These are phyloP conservation scores for Lydus trimaculatus DNA, from an alignment of 2,888 invertebrate genomes.

Conservation along the genomic window DNA sequence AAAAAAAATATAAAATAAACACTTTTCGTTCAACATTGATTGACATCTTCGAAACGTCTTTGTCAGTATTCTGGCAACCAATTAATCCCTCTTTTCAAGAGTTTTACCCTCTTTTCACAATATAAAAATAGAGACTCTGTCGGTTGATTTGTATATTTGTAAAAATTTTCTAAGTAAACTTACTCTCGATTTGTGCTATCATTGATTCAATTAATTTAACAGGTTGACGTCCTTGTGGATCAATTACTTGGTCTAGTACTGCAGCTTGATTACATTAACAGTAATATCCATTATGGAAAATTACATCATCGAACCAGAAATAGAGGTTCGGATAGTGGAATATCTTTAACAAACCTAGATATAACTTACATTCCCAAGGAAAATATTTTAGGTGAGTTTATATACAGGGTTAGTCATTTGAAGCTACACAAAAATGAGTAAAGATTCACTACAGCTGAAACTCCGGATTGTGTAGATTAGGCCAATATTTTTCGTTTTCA, in stretches of 20 bases:
- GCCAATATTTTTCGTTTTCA: too few relatives aligned
- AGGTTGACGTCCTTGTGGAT: slow-evolving; percentile 43
- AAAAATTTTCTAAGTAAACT: neutral
- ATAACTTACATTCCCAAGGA: slow-evolving; percentile 44
- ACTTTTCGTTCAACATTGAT: neutral
- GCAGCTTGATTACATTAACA: slow-evolving; percentile 40
- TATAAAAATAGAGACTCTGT: neutral
- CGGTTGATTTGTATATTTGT: neutral
- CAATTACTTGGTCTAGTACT: slow-evolving; percentile 45
- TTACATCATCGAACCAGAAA: slow-evolving; percentile 36
- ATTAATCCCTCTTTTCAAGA: neutral
- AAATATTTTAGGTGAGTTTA: slow-evolving; percentile 47
- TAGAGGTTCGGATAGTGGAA: slow-evolving; percentile 41
- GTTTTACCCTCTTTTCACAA: neutral
- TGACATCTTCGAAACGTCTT: neutral
- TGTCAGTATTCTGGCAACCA: neutral
- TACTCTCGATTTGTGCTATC: neutral
- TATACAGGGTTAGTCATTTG: too few relatives aligned
- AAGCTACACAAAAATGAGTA: too few relatives aligned
- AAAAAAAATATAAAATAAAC: neutral
- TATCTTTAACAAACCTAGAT: slow-evolving; percentile 44
- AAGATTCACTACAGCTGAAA: too few relatives aligned
- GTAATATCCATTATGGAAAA: slow-evolving; percentile 42
- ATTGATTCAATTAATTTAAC: slow-evolving; percentile 23
- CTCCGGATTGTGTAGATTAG: too few relatives aligned